Evolutionary conservation across 1,140 invertebrate species (phyloP).

Genomic region (Drosophila sucinea): DNA sequence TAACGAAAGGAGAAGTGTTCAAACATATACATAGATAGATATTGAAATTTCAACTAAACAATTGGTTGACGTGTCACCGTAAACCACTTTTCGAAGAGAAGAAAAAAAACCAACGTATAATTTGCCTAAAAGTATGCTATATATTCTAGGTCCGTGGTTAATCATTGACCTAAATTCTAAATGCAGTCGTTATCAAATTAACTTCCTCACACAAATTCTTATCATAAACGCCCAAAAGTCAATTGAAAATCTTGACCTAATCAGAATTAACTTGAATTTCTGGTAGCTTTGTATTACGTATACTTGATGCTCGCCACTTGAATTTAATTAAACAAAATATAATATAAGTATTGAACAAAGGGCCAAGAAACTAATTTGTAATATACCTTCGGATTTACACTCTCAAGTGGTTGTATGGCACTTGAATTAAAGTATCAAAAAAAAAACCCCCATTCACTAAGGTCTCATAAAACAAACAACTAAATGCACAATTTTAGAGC

Average conservation of each 20-base stretch:
- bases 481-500: not conserved
- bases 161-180: not conserved
- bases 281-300: not conserved
- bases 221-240: not conserved
- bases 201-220: not conserved
- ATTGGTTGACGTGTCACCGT: not conserved
- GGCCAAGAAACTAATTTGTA: not conserved
- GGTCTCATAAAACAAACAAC: too few relatives aligned
- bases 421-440: not conserved
- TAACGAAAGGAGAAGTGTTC: too few relatives aligned
- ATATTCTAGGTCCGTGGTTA: not conserved
- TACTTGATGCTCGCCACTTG: not conserved
- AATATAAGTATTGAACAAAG: not conserved
- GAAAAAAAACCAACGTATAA: not conserved
- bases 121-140: constrained; percentile 12
- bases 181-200: not conserved
- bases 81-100: not conserved
- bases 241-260: not conserved
- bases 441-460: not conserved
- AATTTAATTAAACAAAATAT: constrained; percentile 6
- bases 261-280: not conserved
- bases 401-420: constrained; percentile 12
- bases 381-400: constrained; percentile 1
- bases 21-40: too few relatives aligned
- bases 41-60: not conserved